Conservation (phyloP, 1,140 invertebrate genomes). For the Ooceraea biroi region DNA sequence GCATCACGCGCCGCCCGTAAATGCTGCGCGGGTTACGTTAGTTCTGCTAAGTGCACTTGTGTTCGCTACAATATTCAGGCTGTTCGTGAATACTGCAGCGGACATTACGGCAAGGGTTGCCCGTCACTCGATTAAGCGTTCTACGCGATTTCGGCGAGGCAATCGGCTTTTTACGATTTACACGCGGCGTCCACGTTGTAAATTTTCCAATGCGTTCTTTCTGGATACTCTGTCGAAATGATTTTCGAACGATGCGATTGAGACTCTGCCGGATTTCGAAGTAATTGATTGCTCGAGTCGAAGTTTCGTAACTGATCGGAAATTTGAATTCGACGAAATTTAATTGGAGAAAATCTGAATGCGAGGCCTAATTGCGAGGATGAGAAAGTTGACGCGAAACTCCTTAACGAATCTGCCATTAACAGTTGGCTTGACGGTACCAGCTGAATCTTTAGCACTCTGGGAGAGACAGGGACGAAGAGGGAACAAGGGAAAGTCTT, state of each 20-base stretch:
- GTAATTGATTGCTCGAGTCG: background rate
- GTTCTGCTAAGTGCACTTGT: conserved; percentile 47
- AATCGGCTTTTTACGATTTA: conserved; percentile 33
- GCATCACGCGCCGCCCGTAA: conserved; percentile 33
- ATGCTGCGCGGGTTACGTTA: conserved; percentile 31
- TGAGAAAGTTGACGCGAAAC: conserved; percentile 8
- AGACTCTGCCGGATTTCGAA: no score
- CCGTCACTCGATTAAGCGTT: conserved; percentile 11
- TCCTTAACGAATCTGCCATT: conserved; percentile 42
- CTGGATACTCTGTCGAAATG: no score
- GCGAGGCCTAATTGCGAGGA: conserved; percentile 30
- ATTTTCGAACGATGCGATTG: no score
- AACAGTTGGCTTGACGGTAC: conserved; percentile 23
- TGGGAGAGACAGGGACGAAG: background rate
- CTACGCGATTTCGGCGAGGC: conserved; percentile 1
- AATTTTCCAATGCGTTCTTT: no score
- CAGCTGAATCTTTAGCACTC: background rate
- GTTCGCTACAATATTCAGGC: background rate
- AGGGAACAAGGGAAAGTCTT: no score
- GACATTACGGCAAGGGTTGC: background rate
- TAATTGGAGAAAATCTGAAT: conserved; percentile 41
- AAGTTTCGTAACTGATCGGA: conserved; percentile 7
- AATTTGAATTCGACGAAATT: conserved; percentile 50
- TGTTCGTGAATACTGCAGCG: conserved; percentile 42
- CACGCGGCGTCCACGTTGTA: background rate